Percentiles rank a stretch among this genome's conserved stretches.
phyloP scores from a whole-genome alignment of 2,113 vertebrate species.

The Crotalus tigris region DNA sequence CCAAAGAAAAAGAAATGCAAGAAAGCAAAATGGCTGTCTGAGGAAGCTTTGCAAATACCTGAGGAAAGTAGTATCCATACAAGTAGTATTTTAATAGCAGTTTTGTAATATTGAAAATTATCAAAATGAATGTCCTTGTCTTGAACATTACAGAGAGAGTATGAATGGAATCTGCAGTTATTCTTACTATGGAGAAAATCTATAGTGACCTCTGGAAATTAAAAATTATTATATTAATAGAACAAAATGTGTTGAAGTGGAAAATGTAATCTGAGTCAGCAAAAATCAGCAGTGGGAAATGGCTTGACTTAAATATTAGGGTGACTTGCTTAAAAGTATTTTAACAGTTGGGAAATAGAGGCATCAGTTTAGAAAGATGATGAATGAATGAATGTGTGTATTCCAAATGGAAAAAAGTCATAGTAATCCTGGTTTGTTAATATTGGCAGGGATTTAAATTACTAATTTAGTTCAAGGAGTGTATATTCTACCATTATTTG shows the following conservation, averaged over 20 bases:
- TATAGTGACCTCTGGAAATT: background rate
- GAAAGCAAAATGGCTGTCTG: no score
- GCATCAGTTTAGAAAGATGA: background rate
- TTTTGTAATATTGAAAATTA: background rate
- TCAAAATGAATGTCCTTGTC: background rate
- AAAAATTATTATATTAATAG: background rate
- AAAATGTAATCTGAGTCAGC: background rate
- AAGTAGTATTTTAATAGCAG: background rate
- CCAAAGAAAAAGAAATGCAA: no score
- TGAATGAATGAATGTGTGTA: background rate
- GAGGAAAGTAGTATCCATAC: no score
- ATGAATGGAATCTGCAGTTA: no score
- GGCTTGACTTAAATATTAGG: background rate
- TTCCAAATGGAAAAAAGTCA: background rate
- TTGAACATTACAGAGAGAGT: background rate
- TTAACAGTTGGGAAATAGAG: background rate
- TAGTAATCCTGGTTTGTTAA: background rate
- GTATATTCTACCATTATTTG: constrained; percentile 18
- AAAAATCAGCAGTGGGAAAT: background rate
- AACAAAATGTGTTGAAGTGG: background rate
- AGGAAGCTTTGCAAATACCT: no score
- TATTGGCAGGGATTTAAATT: constrained; percentile 5
- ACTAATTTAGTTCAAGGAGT: background rate
- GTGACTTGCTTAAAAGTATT: background rate
- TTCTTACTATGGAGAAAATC: background rate